Evolutionary conservation across 2,113 vertebrate species (phyloP), one percentile per base, ranked within the genome.

Genomic region (Girardinichthys multiradiatus): DNA sequence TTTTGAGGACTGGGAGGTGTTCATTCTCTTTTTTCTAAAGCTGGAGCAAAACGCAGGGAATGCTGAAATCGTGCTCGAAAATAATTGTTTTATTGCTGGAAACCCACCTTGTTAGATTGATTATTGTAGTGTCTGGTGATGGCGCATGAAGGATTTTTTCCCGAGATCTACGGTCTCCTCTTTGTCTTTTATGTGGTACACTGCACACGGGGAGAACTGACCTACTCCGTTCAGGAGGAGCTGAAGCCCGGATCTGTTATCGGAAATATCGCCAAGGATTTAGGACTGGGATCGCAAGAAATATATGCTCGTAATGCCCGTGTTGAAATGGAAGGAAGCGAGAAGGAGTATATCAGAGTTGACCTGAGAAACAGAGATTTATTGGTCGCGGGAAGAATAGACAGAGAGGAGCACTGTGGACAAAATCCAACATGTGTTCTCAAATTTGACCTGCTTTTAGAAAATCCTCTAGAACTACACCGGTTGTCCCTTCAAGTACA

Each of bases 211-310:
- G 92, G 85, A 74, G 93, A 92, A 73, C 60, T 94, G 14, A 92
- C 87, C 67, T 96, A 91, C 82, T 91, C 93, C 1, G 72, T 95
- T 7, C 90, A 88, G 0, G 95, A 95, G 74, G 95, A 95, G 79
- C 79, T 93, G 91, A 93, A 93, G 63, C 87, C 79, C 68, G 93
- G 93, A 75, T 92, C 90, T 6, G 51, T 86, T 26, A 88, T 96
- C 75, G 94, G 93, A 54, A 92, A 95, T 86, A 76, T 95, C 33
- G 90, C 91, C 35, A 91, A 94, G 72, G 94, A 96, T 68, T 85
- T 96, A 51, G 93, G 92, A 30, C 67, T 95, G 79, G 21, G 92
- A 37, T 69, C 76, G 0, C 33, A 51, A 1, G 76, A 77, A 9
- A 79, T 95, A 37, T 87, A 76, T 9, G 74, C 74, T 54, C 86